Base-by-base conservation (phyloP, 2,888 invertebrate genomes). In the Mesochorus sp. region DNA sequence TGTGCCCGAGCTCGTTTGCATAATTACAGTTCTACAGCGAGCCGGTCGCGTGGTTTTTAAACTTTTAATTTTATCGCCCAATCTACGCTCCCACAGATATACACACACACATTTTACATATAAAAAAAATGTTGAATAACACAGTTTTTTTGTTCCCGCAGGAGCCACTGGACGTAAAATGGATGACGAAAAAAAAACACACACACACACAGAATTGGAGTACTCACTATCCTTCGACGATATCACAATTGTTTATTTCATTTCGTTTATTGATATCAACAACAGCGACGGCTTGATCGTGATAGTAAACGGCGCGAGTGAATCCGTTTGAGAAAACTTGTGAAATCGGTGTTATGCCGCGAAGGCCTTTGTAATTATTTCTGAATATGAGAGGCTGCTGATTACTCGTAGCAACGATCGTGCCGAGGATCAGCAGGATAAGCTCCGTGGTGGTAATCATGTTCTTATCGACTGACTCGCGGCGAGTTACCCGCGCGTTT, bases 181-280 rank as follows among this genome's bases (percentile, higher is more conserved):
- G 10, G 0, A 14, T 3, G 6, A 59, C 10, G 21, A 8, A 6
- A 31, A 28, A 31, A 17, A 10, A n/a, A 12, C 3, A 19, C 17
- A 44, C 10, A 14, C 14, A 47, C 17, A 53, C 14, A 21, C 12
- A 8, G 12, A 19, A 37, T 12, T 21, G 5, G 12, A 21, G 24
- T 87, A 95, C 97, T 96, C 91, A 97, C 97, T 95, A 94, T 83
- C 96, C 95, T 93, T 97, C 97, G 87, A 97, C 95, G 85, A 97
- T 93, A 90, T 96, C 95, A 89, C 97, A 97, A 87, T 95, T 94
- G 59, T 95, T 92, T 75, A 96, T 92, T 85, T 95, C 91, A 88
- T 95, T 95, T 78, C 94, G 94, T 3, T 93, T 93, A 2, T 95
- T 95, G 74, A 96, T 92, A 89, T 97, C 96, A 51, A 96, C 95